Evolutionary conservation across 1,140 invertebrate genomes (phyloP).

Genomic region (Macrobrachium nipponense): DNA sequence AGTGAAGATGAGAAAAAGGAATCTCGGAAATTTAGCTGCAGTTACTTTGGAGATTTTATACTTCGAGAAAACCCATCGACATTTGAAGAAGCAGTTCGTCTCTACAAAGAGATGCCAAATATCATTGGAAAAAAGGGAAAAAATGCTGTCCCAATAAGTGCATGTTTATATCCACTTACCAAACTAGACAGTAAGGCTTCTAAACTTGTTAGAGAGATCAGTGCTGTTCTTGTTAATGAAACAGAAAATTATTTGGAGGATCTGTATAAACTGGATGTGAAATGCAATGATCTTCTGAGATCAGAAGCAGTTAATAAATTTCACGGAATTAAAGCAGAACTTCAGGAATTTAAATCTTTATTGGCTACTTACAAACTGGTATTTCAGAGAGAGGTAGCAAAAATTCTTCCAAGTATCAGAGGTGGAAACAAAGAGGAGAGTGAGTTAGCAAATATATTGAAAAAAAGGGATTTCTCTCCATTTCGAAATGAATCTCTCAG

Average conservation of each 20-base stretch:
- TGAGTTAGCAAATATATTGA: background rate
- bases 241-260: conserved; percentile 6
- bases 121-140: background rate
- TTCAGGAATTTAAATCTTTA: background rate
- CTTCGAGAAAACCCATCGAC: background rate
- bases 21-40: background rate
- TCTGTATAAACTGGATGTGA: background rate
- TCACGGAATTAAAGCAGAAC: background rate
- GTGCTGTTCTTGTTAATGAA: conserved; percentile 2
- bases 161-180: background rate
- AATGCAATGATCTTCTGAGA: conserved; percentile 19
- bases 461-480: background rate
- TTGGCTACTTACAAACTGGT: conserved; percentile 8
- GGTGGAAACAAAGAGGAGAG: conserved; percentile 4
- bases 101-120: conserved; percentile 3
- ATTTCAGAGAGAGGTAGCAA: background rate
- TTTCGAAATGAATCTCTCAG: background rate
- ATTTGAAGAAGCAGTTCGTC: background rate
- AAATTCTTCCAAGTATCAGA: conserved; percentile 1
- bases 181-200: background rate
- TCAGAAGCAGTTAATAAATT: conserved; percentile 1
- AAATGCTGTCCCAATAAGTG: background rate
- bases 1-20: background rate
- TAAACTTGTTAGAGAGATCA: conserved; percentile 4
- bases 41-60: conserved; percentile 3